Conservation (phyloP, 2,797 vertebrate genomes). For the Gymnocypris eckloni region DNA sequence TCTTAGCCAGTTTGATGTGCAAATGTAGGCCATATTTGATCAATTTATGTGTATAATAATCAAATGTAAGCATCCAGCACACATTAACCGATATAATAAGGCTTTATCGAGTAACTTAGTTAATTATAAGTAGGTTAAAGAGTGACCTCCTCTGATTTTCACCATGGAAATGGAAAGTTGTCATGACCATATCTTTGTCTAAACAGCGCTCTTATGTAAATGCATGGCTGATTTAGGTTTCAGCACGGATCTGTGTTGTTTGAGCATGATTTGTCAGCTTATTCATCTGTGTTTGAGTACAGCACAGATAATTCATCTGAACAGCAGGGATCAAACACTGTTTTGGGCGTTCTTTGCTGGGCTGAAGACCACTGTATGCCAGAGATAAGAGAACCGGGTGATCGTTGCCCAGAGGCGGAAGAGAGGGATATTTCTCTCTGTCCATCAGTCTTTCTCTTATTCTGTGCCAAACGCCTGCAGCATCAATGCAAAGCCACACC, state of each 20-base stretch:
- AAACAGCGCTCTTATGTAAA: background rate
- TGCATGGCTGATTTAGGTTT: background rate
- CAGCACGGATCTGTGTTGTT: constrained; percentile 6
- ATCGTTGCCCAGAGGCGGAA: constrained; percentile 21
- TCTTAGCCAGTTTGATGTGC: background rate
- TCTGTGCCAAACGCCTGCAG: constrained; percentile 26
- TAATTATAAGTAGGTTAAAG: background rate
- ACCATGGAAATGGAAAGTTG: background rate
- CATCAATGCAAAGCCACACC: constrained; percentile 26
- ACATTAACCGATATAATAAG: background rate
- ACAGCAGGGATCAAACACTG: constrained; percentile 22
- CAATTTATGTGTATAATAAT: background rate
- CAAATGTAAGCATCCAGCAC: background rate
- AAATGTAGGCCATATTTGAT: background rate
- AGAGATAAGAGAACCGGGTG: constrained; percentile 47
- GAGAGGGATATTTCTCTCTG: constrained; percentile 30
- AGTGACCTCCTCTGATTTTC: background rate
- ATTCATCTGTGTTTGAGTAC: constrained; percentile 1
- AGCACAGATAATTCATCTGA: constrained; percentile 17
- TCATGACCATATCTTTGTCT: background rate
- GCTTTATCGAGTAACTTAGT: background rate
- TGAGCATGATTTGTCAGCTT: background rate
- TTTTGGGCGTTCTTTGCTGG: background rate
- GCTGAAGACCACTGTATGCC: constrained; percentile 36
- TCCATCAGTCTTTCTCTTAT: constrained; percentile 20